Conservation (phyloP, 2,797 vertebrate species). For the Smutsia gigantea region DNA sequence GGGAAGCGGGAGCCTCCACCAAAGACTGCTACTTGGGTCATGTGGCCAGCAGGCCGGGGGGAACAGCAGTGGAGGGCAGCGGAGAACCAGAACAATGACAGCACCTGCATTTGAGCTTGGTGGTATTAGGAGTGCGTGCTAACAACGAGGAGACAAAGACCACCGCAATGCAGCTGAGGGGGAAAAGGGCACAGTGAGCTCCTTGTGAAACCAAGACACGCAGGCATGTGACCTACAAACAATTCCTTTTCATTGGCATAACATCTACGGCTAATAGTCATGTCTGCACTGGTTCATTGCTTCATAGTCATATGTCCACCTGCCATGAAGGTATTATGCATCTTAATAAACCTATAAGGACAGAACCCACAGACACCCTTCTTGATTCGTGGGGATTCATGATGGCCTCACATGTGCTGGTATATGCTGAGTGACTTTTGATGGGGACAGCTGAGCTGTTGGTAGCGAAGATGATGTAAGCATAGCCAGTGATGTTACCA, state of each 20-base stretch:
- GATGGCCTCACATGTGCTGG: background rate
- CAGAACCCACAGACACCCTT: background rate
- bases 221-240: fast-evolving
- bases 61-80: background rate
- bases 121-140: background rate
- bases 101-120: background rate
- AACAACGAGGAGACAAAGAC: background rate
- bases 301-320: background rate
- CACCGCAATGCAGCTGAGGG: background rate
- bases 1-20: background rate
- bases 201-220: background rate
- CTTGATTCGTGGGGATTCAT: background rate
- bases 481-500: background rate
- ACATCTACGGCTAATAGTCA: background rate
- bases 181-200: too few relatives aligned
- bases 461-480: background rate
- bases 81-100: background rate
- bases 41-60: background rate
- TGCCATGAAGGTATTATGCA: background rate
- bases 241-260: background rate
- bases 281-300: background rate
- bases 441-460: background rate
- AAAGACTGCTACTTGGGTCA: background rate
- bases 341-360: background rate
- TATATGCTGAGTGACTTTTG: background rate